Conservation (phyloP, 2,888 invertebrate species). For the Trachelus iudaicus region DNA sequence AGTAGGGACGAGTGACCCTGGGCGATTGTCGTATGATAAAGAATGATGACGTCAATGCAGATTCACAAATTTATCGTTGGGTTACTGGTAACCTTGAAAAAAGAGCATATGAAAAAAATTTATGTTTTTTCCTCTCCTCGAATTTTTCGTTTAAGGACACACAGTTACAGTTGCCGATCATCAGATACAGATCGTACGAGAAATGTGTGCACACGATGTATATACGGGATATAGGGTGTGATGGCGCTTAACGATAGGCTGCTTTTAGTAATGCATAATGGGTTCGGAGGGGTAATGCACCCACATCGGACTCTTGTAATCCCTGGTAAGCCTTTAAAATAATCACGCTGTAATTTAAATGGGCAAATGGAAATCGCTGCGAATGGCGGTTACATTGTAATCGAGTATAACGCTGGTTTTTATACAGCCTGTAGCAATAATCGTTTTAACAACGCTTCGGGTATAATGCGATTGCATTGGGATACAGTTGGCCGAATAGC, state of each 20-base stretch:
- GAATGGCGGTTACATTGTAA: conserved; percentile 59
- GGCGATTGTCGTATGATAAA: too few species aligned
- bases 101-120: neutral
- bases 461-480: conserved; percentile 63
- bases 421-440: conserved; percentile 54
- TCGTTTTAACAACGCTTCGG: conserved; percentile 63
- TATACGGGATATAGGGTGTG: neutral
- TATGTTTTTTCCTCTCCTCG: neutral
- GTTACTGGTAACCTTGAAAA: neutral
- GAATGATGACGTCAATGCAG: neutral
- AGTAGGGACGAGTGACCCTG: too few species aligned
- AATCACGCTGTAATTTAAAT: conserved; percentile 52
- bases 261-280: neutral
- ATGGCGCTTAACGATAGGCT: neutral
- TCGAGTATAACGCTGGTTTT: conserved; percentile 58
- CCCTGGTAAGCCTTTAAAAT: conserved; percentile 60
- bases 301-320: conserved; percentile 9
- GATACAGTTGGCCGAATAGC: conserved; percentile 53
- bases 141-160: neutral
- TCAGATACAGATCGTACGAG: neutral
- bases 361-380: conserved; percentile 57
- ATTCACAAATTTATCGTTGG: neutral
- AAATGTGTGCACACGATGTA: neutral
- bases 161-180: neutral
- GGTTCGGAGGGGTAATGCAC: conserved; percentile 8